phyloP scores from a whole-genome alignment of 2,797 vertebrate genomes.

The Phrynocephalus guinanensis region DNA sequence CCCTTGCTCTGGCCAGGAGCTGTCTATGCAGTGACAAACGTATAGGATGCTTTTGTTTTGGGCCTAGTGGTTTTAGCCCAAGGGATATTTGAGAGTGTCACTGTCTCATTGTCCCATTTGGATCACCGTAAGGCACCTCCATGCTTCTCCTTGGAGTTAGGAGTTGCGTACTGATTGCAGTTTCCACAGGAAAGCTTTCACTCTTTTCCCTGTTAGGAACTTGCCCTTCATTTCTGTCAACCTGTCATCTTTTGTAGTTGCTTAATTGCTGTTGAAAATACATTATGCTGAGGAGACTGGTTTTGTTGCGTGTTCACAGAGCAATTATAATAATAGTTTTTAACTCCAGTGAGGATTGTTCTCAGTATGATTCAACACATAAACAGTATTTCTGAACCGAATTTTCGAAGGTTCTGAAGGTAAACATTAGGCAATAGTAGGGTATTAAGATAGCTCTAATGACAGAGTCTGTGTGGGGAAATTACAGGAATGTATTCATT shows the following conservation, averaged over 20 bases:
- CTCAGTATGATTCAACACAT: constrained; percentile 48
- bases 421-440: constrained; percentile 50
- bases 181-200: constrained; percentile 10
- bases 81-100: neutral
- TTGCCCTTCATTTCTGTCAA: constrained; percentile 19
- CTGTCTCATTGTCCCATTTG: neutral
- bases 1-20: too few species aligned
- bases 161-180: neutral
- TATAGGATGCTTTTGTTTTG: neutral
- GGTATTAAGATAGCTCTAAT: constrained; percentile 51
- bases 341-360: constrained; percentile 22
- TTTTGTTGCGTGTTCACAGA: constrained; percentile 39
- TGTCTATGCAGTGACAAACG: neutral
- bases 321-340: constrained; percentile 41
- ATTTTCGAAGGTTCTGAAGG: constrained; percentile 56
- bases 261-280: constrained; percentile 41
- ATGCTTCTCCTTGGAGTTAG: neutral
- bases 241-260: constrained; percentile 38
- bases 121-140: neutral
- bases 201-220: neutral
- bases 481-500: constrained; percentile 53
- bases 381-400: constrained; percentile 53
- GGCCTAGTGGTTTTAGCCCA: neutral
- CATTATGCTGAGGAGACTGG: constrained; percentile 18
- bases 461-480: constrained; percentile 52